A percentile compares a stretch with the other conserved stretches of the same genome.
These are phyloP conservation scores for Asarcornis scutulata DNA, from an alignment of 2,113 vertebrate species.

Conservation along the genomic window DNA sequence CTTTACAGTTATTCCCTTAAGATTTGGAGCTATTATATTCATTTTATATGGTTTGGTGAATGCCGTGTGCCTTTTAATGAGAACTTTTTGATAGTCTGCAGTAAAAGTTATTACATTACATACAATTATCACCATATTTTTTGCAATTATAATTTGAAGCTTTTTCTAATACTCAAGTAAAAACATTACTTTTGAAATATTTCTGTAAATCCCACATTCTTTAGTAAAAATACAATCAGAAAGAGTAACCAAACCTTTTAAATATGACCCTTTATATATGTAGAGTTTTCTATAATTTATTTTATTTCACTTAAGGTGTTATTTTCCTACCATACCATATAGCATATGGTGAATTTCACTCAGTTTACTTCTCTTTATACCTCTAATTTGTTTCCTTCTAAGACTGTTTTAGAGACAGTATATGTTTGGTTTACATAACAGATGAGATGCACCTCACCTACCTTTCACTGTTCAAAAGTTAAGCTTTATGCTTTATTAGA, in stretches of 20 bases:
- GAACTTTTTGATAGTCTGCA: neutral
- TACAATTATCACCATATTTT: neutral
- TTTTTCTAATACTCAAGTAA: neutral
- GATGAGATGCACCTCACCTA: neutral
- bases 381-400: neutral
- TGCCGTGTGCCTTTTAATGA: neutral
- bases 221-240: neutral
- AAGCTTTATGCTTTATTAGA: neutral
- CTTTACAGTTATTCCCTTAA: neutral
- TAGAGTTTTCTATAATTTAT: rapidly evolving
- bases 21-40: rapidly evolving
- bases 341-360: neutral
- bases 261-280: neutral
- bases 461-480: neutral
- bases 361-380: neutral
- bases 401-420: neutral
- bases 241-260: neutral
- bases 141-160: neutral
- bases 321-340: neutral
- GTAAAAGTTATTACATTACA: neutral
- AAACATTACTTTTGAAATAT: neutral
- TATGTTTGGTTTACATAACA: neutral
- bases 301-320: neutral
- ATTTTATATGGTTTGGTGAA: neutral
- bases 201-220: neutral